Evolutionary conservation across 64 coral and sea anemone genomes (phyloP), one percentile per base, ranked within the genome.

Genomic region (Pocillopora verrucosa): DNA sequence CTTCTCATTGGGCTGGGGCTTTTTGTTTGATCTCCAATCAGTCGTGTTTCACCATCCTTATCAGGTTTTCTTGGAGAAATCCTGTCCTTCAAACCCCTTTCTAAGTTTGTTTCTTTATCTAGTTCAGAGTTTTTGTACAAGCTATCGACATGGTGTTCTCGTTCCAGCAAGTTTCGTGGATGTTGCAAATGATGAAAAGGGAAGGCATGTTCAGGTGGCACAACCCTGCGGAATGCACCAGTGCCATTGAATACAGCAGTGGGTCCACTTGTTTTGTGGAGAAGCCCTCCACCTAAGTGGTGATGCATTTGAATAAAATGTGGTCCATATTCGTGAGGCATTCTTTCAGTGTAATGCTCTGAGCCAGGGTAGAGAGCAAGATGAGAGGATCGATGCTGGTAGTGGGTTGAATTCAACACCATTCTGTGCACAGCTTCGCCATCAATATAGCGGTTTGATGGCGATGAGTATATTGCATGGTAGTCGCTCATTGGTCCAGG

Each of bases 401-500:
- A 96, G 0, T 92, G 88, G 56, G 91, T 88, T 10, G 91, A 91
- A 38, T 92, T 96, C 89, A 96, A 93, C 3, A 93, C 91, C 95
- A 96, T 96, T 73, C 95, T 93, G 61, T 93, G 95, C 57, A 96
- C 87, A 77, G 95, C 41, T 34, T 96, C 92, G 11, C 91, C 75
- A 81, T 96, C 95, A 67, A 96, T 86, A 51, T 89, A 96, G 62
- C 91, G 88, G 56, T 89, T 93, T 78, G 77, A 93, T 70, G 95
- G 89, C 62, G 91, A 91, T n/a, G 95, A 93, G 73, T 96, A 96
- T 16, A 90, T 86, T 34, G 95, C 77, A 77, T 96, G 95, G 59
- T 93, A 93, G 56, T 96, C 95, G 91, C 80, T 96, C 83, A 96
- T 91, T 68, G 95, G 85, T 70, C 95, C 88, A n/a, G 95, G 91